A percentile compares a stretch with the other conserved stretches of the same genome.
These are phyloP conservation scores for Elymnias hypermnestra DNA, from an alignment of 1,140 invertebrate genomes.

Conservation along the genomic window DNA sequence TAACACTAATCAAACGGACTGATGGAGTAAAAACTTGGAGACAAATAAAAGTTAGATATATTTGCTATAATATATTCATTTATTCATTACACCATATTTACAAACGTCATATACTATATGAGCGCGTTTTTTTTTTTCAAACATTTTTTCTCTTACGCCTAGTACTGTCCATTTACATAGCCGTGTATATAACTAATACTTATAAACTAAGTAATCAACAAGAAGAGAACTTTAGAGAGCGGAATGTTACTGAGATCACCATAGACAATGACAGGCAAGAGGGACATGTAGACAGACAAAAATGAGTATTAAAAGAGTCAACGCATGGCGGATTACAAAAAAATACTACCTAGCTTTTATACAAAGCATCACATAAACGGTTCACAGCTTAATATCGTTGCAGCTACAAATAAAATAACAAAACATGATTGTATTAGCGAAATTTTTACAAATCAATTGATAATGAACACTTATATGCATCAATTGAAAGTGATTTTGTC, in stretches of 20 bases:
- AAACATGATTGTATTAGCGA: constrained; percentile 7
- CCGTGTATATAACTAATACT: constrained; percentile 37
- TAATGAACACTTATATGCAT: too few relatives aligned
- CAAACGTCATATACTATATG: constrained; percentile 53
- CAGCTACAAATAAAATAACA: constrained; percentile 18
- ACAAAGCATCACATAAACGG: constrained; percentile 37
- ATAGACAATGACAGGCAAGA: constrained; percentile 30
- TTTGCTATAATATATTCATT: constrained; percentile 63
- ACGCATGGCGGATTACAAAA: constrained; percentile 11
- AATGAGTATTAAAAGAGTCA: constrained; percentile 33
- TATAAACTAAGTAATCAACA: constrained; percentile 26
- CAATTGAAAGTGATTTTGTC: too few relatives aligned
- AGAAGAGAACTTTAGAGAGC: constrained; percentile 25
- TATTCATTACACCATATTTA: constrained; percentile 54
- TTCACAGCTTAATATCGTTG: constrained; percentile 44
- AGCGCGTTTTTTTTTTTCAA: constrained; percentile 50
- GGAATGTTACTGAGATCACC: constrained; percentile 43
- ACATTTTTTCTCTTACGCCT: constrained; percentile 47
- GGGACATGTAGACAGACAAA: constrained; percentile 21
- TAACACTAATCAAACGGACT: too few relatives aligned
- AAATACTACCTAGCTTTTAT: constrained; percentile 14
- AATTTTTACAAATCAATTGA: not conserved
- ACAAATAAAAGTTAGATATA: too few relatives aligned
- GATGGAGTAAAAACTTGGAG: too few relatives aligned
- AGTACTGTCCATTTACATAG: constrained; percentile 66